Evolutionary conservation across 2,888 invertebrate genomes (phyloP).

Genomic region (Hemithea aestivaria): DNA sequence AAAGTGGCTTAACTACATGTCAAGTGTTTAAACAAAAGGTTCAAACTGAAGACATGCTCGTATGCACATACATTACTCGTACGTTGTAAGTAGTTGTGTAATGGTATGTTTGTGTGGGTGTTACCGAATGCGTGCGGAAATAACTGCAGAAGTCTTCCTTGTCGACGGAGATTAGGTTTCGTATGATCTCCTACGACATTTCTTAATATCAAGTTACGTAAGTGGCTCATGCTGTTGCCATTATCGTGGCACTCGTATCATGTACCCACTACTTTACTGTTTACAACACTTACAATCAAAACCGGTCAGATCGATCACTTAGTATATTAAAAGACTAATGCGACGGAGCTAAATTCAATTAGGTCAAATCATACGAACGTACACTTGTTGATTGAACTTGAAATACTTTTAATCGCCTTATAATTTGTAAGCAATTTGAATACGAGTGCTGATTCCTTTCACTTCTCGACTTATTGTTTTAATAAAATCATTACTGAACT

Average conservation of each 20-base stretch:
- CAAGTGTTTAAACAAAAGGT: conserved; percentile 42
- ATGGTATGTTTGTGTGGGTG: conserved; percentile 39
- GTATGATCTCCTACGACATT: conserved; percentile 40
- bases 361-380: conserved; percentile 8
- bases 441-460: conserved; percentile 20
- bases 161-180: conserved; percentile 45
- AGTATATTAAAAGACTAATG: conserved; percentile 8
- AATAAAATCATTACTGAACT: not conserved
- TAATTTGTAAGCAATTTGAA: conserved; percentile 14
- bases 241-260: conserved; percentile 21
- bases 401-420: conserved; percentile 19
- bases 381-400: conserved; percentile 16
- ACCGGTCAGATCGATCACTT: conserved; percentile 8
- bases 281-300: conserved; percentile 12
- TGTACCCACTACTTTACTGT: conserved; percentile 15
- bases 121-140: conserved; percentile 54
- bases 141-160: conserved; percentile 53
- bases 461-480: conserved; percentile 13
- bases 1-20: conserved; percentile 24
- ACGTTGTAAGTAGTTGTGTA: conserved; percentile 39
- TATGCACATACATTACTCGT: conserved; percentile 16
- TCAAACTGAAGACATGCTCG: conserved; percentile 38
- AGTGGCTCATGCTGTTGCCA: conserved; percentile 23
- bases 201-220: conserved; percentile 36
- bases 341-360: conserved; percentile 8